A percentile compares a stretch with the other conserved stretches of the same genome.
Evolutionary conservation across 2,113 vertebrate species (phyloP).

Genomic region (Delphinus delphis): DNA sequence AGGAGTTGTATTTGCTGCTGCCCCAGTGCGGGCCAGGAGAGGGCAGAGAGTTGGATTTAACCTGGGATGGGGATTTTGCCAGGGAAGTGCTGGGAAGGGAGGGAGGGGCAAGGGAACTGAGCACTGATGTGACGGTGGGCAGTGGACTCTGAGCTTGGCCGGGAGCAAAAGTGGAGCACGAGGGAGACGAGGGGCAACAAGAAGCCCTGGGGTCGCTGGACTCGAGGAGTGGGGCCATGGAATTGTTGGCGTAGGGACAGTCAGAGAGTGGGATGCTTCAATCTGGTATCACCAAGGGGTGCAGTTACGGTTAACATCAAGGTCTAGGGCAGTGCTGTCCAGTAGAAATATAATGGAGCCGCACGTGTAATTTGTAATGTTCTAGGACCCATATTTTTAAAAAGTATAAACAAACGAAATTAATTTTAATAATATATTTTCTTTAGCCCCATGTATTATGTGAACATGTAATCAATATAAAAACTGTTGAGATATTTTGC

Average conservation of each 20-base stretch:
- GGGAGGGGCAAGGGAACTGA: not conserved
- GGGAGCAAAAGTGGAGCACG: not conserved
- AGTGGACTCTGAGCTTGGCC: fast-evolving
- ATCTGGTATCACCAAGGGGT: too few relatives aligned
- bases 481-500: not conserved
- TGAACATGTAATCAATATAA: not conserved
- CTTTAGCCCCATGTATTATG: not conserved
- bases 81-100: not conserved
- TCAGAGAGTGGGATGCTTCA: not conserved
- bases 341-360: not conserved
- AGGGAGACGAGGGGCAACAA: not conserved
- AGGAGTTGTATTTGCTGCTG: not conserved
- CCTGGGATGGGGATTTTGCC: not conserved
- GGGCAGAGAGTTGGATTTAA: not conserved
- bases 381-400: not conserved
- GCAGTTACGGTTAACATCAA: fast-evolving
- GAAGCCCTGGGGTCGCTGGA: not conserved
- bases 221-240: not conserved
- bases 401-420: not conserved
- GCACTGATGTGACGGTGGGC: not conserved
- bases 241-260: not conserved
- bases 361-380: not conserved
- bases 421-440: not conserved
- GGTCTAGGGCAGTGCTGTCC: not conserved
- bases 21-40: not conserved